Base-by-base conservation (phyloP, 2,797 vertebrate genomes). In the Spheniscus humboldti region DNA sequence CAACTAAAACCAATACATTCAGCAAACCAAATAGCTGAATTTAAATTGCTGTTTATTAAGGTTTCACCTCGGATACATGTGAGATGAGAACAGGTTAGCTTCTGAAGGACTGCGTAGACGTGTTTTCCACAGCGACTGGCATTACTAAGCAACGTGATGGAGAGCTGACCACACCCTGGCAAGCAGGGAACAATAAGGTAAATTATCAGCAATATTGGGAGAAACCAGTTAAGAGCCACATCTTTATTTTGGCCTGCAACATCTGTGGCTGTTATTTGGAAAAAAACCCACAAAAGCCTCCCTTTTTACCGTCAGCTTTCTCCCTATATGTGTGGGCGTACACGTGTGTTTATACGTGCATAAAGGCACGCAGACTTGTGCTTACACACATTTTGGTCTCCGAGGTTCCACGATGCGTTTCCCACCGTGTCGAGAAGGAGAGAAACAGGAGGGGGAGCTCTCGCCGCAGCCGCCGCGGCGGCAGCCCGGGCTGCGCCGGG, bases 391-490 rank as follows among this genome's bases (percentile, higher is more conserved):
- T 30, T 27, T 81, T 17, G 60, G n/a, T 19, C 33, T 9, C 77
- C 74, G 41, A 33, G 84, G 60, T 67, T 86, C 86, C 94, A 6
- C 6, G 81, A 4, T 45, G 92, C 56, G 37, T 15, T 85, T 82
- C 85, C 52, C 89, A 2, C 45, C 60, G 48, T 5, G 76, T 20
- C 0, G 78, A 22, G 57, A 25, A 75, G 78, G 33, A 82, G 84
- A 48, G 63, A 33, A n/a, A 93, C 96, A 48, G 95, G 95, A 97
- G 96, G 86, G 95, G 96, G 96, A 97, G 96, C 96, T 94, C 94
- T 96, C 83, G 78, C 77, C 73, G 92, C 94, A 12, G 94, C 76
- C n/a, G 59, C 72, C 43, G 57, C 50, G 9, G 81, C 64, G 24
- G 57, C 52, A 22, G 43, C 67, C 86, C 22, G 37, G n/a, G 66